Evolutionary conservation across 2,888 invertebrate genomes (phyloP).

Genomic region (Agrotis clavis): DNA sequence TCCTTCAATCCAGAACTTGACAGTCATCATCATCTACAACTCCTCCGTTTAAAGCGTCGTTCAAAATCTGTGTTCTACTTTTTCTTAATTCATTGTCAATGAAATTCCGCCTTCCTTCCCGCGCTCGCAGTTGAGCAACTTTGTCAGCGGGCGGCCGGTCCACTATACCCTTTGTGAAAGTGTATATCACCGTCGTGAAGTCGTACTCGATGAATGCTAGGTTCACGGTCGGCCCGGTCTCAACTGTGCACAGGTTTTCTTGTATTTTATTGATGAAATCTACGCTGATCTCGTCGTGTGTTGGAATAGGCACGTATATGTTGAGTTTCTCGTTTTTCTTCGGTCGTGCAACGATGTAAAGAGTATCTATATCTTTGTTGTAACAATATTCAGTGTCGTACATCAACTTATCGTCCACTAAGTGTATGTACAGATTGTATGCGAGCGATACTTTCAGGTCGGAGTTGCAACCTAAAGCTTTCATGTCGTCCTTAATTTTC

Average conservation of each 20-base stretch:
- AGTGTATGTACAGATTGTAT: conserved; percentile 84
- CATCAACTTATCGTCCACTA: conserved; percentile 87
- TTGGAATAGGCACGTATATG: conserved; percentile 85
- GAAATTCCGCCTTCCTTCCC: conserved; percentile 79
- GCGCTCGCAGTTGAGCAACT: conserved; percentile 70
- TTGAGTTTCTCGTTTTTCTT: conserved; percentile 82
- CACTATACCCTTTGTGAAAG: conserved; percentile 83
- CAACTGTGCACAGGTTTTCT: conserved; percentile 86
- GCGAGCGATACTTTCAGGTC: conserved; percentile 83
- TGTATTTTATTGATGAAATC: conserved; percentile 82
- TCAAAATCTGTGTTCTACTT: conserved; percentile 78
- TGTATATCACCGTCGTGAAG: conserved; percentile 85
- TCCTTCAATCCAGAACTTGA: conserved; percentile 75
- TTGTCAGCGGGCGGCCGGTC: conserved; percentile 76
- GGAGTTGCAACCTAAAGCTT: conserved; percentile 83
- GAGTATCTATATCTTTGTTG: conserved; percentile 84
- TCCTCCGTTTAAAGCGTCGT: conserved; percentile 85
- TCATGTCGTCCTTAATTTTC: conserved; percentile 87
- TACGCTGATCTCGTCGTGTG: conserved; percentile 78
- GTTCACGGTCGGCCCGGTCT: conserved; percentile 83
- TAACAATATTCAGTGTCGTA: conserved; percentile 88
- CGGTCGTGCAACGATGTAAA: conserved; percentile 85
- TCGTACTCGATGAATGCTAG: conserved; percentile 87
- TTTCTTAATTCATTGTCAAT: conserved; percentile 85
- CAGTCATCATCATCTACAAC: conserved; percentile 85